Conservation (phyloP, 2,797 vertebrate species). For the Pelochelys cantorii region DNA sequence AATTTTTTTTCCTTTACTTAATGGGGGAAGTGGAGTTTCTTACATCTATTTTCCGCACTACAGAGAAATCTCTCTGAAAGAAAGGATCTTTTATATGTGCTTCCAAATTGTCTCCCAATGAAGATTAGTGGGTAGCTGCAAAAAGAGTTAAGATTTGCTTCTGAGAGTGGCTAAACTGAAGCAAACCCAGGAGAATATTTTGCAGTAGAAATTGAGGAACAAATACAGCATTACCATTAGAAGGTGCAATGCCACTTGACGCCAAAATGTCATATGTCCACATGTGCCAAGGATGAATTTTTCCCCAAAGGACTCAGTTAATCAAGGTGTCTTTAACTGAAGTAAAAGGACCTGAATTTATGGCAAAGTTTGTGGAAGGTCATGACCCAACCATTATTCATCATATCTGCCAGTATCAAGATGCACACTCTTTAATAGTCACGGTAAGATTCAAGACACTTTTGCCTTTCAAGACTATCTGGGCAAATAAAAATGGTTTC, state of each 20-base stretch:
- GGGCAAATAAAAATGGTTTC: background rate
- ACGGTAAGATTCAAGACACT: background rate
- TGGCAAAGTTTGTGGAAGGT: background rate
- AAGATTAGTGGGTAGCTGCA: background rate
- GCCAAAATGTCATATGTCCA: background rate
- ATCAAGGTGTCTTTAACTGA: background rate
- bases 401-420: no score
- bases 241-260: background rate
- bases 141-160: background rate
- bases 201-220: background rate
- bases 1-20: constrained; percentile 19
- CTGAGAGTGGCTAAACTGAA: background rate
- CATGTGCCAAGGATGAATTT: background rate
- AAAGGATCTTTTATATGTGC: background rate
- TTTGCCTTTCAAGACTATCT: background rate
- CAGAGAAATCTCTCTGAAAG: background rate
- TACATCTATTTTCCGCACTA: background rate
- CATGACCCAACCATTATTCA: background rate
- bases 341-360: background rate
- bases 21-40: background rate
- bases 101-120: background rate
- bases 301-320: background rate
- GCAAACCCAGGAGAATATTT: background rate
- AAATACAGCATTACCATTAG: background rate
- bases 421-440: background rate